These are phyloP conservation scores for Malacosoma neustria DNA, from an alignment of 2,888 invertebrate genomes.

Conservation along the genomic window DNA sequence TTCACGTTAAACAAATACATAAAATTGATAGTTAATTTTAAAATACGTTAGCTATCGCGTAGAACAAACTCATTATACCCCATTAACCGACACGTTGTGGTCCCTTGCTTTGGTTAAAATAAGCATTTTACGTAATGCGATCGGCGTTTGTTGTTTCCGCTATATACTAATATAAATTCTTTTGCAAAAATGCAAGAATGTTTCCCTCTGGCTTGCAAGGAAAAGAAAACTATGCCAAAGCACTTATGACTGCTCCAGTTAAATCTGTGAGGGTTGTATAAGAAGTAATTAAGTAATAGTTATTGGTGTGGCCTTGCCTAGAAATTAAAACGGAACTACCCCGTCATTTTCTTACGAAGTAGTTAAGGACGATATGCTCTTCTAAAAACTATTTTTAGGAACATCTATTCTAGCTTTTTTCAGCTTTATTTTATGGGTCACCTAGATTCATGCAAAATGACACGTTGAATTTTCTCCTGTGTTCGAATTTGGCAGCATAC, in stretches of 20 bases:
- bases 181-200: neutral
- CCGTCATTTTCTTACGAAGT: too few species aligned
- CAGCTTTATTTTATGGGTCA: too few species aligned
- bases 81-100: conserved; percentile 1
- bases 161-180: neutral
- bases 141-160: neutral
- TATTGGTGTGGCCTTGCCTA: too few species aligned
- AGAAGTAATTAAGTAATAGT: too few species aligned
- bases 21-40: neutral
- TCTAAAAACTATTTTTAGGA: too few species aligned
- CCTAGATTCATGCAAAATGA: too few species aligned
- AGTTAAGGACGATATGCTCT: too few species aligned
- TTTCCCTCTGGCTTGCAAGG: neutral
- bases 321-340: too few species aligned
- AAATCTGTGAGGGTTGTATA: too few species aligned
- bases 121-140: neutral
- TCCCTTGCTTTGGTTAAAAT: neutral
- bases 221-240: neutral
- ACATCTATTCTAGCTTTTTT: too few species aligned
- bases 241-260: neutral
- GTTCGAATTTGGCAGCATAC: too few species aligned
- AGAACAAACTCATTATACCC: conserved; percentile 1
- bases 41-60: neutral
- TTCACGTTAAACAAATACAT: neutral
- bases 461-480: too few species aligned